Evolutionary conservation across 1,140 invertebrate genomes (phyloP), one percentile per base, ranked within the genome.

Genomic region (Pogonomyrmex barbatus): DNA sequence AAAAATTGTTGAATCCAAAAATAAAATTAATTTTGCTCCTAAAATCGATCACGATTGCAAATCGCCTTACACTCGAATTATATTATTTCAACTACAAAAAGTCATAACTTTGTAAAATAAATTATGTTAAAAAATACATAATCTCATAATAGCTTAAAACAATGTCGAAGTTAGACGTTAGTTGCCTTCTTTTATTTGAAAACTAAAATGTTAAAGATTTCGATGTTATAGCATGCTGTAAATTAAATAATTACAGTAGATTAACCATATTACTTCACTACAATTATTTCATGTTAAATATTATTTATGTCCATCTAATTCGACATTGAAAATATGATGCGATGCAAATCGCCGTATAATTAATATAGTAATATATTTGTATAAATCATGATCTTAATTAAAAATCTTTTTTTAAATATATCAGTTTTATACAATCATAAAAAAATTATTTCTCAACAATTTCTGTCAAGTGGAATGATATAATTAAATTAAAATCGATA

Each of bases 341-440:
- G 5, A 76, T n/a, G 67, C 54, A 67, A 81, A 63, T 65, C 54
- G n/a, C 2, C 30, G 42, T n/a, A 17, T 50, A 47, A 50, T 78
- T 33, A 12, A 2, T 73, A 73, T 36, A 4, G 10, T 24, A 24
- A 0, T 24, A 24, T 24, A 24, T n/a, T 42, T n/a, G 17, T n/a
- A 1, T 39, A 39, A 4, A n/a, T 24, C 10, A 8, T 36, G 36
- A 54, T 39, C 8, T 58, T 30, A 24, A 73, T 54, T 70, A 17
- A 70, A 67, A 75, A 42, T 4, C 0, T 50, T 75, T 75, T 58
- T 30, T 73, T 56, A 24, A 58, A 42, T 14, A 42, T 14, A 24
- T 30, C n/a, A 58, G 17, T 58, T 58, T 75, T 58, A 24, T 24
- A 75, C 36, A 56, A 42, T 58, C 39, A 39, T 33, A 33, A 73